Evolutionary conservation across 2,113 vertebrate genomes (phyloP).

Genomic region (Heterotis niloticus): DNA sequence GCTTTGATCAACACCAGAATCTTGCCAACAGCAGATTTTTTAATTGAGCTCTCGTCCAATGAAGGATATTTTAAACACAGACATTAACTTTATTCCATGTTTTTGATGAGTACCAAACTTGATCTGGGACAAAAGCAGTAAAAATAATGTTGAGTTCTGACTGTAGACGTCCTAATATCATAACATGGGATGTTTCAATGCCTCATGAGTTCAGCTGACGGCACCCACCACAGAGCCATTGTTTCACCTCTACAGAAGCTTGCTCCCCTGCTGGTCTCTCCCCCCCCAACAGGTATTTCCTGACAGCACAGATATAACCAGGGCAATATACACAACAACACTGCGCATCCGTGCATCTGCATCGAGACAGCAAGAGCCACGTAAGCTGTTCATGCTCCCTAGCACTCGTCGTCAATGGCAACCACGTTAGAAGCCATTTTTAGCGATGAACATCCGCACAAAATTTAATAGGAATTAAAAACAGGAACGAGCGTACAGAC

Average conservation of each 20-base stretch:
- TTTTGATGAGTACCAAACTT: too few species aligned
- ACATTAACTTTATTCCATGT: too few species aligned
- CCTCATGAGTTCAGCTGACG: neutral
- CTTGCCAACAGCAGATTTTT: neutral
- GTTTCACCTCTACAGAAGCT: neutral
- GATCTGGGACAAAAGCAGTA: too few species aligned
- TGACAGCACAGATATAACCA: neutral
- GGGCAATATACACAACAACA: too few species aligned
- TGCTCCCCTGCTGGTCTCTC: neutral
- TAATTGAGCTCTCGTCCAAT: neutral
- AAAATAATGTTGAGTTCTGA: too few species aligned
- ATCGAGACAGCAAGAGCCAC: neutral
- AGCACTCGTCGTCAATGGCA: constrained; percentile 53
- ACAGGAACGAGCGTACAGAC: neutral
- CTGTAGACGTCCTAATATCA: too few species aligned
- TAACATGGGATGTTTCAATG: too few species aligned
- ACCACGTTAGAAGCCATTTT: constrained; percentile 30
- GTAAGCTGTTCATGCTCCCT: neutral
- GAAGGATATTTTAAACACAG: too few species aligned
- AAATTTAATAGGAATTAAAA: neutral
- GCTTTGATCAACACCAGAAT: too few species aligned
- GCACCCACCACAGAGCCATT: neutral
- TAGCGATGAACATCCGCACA: neutral
- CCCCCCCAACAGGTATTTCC: neutral
- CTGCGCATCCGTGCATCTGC: neutral